phyloP scores from a whole-genome alignment of 2,797 vertebrate species.

The Chelidonichthys spinosus region DNA sequence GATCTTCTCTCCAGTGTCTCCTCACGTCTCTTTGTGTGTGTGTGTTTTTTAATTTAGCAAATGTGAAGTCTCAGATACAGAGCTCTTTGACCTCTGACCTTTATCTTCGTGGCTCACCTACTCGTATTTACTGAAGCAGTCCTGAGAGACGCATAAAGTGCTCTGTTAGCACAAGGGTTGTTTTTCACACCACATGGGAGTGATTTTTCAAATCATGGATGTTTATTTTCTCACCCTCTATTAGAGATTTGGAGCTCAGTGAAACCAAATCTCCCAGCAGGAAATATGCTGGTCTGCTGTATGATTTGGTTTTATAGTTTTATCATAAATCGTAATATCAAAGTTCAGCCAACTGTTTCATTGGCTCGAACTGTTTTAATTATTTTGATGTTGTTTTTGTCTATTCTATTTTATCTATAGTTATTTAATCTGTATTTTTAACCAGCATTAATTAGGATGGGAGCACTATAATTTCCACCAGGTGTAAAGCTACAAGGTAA shows the following conservation, averaged over 20 bases:
- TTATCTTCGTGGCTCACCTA: conserved; percentile 5
- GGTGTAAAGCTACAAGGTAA: not conserved
- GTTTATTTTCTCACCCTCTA: conserved; percentile 20
- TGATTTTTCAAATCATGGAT: conserved; percentile 26
- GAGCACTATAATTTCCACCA: not conserved
- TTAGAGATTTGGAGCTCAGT: conserved; percentile 9
- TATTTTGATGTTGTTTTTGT: not conserved
- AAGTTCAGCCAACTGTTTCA: not conserved
- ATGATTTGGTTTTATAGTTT: not conserved
- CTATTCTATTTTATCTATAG: not conserved
- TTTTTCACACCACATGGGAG: conserved; percentile 21
- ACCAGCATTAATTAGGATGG: too few relatives aligned
- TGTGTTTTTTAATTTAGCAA: conserved; percentile 53
- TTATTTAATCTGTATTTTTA: not conserved
- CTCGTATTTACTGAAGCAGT: conserved; percentile 27
- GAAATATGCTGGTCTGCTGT: not conserved
- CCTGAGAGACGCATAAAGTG: conserved; percentile 17
- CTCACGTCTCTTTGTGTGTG: conserved; percentile 17
- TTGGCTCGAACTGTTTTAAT: not conserved
- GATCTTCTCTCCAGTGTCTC: conserved; percentile 14
- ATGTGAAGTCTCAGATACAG: conserved; percentile 35
- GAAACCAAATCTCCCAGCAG: not conserved
- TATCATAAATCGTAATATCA: not conserved
- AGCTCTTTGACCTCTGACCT: conserved; percentile 48
- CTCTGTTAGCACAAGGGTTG: conserved; percentile 9